A percentile compares a stretch with the other conserved stretches of the same genome.
Conservation (phyloP, 2,797 vertebrate species). For the Rhynchotus rufescens region DNA sequence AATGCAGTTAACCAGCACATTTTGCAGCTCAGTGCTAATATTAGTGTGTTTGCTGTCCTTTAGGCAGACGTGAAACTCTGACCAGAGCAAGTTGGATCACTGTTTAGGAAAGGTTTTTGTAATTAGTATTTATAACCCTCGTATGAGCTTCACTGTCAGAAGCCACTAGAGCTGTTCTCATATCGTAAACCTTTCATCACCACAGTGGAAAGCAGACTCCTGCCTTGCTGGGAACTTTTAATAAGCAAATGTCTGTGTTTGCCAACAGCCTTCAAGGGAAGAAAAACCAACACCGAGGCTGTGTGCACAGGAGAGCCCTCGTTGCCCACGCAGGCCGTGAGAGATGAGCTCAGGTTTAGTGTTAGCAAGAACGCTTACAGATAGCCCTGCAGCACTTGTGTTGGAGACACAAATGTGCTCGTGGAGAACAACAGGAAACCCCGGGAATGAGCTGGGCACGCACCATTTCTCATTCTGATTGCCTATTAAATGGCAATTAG, state of each 20-base stretch:
- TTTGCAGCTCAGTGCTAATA: not conserved
- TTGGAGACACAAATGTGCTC: not conserved
- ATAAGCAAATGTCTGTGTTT: not conserved
- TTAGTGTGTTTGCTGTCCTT: not conserved
- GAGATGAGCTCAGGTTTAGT: slow-evolving; percentile 15
- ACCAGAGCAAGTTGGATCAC: not conserved
- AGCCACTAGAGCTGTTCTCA: not conserved
- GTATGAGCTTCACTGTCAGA: not conserved
- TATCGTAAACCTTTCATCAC: not conserved
- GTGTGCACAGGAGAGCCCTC: not conserved
- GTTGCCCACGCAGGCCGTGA: not conserved
- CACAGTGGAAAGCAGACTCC: not conserved
- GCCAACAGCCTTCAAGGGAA: not conserved
- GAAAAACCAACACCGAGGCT: not conserved
- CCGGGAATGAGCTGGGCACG: not conserved
- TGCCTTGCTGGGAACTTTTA: not conserved
- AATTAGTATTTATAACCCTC: not conserved
- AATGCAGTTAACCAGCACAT: not conserved
- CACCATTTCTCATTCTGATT: accelerated
- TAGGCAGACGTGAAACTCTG: not conserved
- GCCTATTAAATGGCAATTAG: slow-evolving; percentile 27
- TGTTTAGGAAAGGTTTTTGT: not conserved
- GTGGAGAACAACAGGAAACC: accelerated
- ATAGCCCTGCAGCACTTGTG: not conserved
- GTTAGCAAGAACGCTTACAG: not conserved